Conservation (phyloP, 2,113 vertebrate species). For the Eudyptes chrysolophus region DNA sequence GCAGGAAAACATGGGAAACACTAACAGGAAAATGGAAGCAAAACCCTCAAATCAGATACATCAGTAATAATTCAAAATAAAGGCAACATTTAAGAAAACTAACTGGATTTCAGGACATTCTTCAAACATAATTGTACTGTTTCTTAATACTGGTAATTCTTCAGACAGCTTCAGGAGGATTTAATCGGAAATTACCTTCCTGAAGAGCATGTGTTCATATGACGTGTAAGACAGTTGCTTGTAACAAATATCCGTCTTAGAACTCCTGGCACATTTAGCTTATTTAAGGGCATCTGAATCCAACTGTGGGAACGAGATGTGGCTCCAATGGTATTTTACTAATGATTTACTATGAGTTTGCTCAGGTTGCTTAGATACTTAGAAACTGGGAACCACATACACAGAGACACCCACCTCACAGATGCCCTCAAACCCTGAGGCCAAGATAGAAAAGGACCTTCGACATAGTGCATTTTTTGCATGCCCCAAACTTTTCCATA, state of each 20-base stretch:
- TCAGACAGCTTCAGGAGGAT: neutral
- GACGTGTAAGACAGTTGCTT: neutral
- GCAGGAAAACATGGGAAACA: neutral
- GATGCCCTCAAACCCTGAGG: neutral
- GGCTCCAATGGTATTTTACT: neutral
- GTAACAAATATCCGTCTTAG: neutral
- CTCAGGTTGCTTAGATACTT: neutral
- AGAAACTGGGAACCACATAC: neutral
- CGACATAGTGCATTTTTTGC: neutral
- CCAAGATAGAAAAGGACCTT: neutral
- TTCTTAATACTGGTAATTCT: neutral
- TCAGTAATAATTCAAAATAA: neutral
- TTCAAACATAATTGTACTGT: neutral
- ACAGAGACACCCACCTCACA: neutral
- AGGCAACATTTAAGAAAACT: neutral
- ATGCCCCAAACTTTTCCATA: neutral
- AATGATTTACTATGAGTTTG: neutral
- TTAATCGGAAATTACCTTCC: neutral
- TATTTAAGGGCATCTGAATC: neutral
- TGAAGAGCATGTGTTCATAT: rapidly evolving
- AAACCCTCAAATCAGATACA: neutral
- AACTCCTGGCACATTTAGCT: neutral
- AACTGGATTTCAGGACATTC: neutral
- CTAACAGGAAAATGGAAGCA: neutral
- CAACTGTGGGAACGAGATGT: neutral